These are phyloP conservation scores for Fragum sueziense DNA, from an alignment of 2,888 invertebrate species.

Conservation along the genomic window DNA sequence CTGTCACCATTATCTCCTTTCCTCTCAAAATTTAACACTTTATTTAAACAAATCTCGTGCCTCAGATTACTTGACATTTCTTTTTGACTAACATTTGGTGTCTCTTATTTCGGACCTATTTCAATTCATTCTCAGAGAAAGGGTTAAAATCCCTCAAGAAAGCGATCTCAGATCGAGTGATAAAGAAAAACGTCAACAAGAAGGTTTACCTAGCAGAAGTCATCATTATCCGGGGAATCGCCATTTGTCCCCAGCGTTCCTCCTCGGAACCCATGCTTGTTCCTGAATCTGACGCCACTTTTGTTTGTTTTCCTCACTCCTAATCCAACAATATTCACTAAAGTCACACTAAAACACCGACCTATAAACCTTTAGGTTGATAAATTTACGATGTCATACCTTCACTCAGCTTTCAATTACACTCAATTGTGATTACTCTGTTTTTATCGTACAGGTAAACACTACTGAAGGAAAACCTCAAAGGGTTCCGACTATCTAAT, in stretches of 20 bases:
- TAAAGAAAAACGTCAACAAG: too few species aligned
- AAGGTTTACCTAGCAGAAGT: constrained; percentile 67
- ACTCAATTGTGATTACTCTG: background rate
- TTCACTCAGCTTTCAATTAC: constrained; percentile 27
- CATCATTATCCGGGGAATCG: constrained; percentile 65
- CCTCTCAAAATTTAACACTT: too few species aligned
- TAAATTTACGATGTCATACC: constrained; percentile 38
- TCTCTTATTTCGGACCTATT: too few species aligned
- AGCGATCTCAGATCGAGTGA: too few species aligned
- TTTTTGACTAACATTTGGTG: too few species aligned
- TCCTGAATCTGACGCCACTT: constrained; percentile 61
- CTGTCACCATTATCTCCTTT: too few species aligned
- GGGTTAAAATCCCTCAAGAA: background rate
- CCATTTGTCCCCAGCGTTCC: constrained; percentile 62
- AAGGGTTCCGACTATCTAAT: constrained; percentile 48
- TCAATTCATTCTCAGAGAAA: background rate
- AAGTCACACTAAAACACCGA: constrained; percentile 1
- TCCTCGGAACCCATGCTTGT: constrained; percentile 62
- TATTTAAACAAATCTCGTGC: too few species aligned
- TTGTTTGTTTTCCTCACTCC: constrained; percentile 27
- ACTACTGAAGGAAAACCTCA: constrained; percentile 16
- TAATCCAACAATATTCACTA: constrained; percentile 1
- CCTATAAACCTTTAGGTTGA: constrained; percentile 7
- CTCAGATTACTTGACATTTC: too few species aligned
- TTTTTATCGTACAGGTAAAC: constrained; percentile 17